Percentiles rank a stretch among this genome's conserved stretches.
Evolutionary conservation across 2,888 invertebrate genomes (phyloP).

Genomic region (Spatulosminthurus flaviceps): DNA sequence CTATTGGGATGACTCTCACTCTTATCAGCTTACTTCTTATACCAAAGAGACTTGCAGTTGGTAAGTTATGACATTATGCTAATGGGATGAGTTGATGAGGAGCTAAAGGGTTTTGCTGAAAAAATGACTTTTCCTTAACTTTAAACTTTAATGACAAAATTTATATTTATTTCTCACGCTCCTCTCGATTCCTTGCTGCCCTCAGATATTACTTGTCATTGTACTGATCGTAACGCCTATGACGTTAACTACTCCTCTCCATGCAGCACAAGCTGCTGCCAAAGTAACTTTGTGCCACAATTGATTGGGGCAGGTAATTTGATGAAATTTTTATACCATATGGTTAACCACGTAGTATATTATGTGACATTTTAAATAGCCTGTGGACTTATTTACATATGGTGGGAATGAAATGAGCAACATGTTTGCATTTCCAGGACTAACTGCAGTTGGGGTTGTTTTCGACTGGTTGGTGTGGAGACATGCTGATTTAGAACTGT

Average conservation of each 20-base stretch:
- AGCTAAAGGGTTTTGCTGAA: background rate
- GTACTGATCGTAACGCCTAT: background rate
- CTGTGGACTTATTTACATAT: no score
- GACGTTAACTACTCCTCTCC: constrained; percentile 27
- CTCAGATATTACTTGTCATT: constrained; percentile 26
- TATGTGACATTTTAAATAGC: no score
- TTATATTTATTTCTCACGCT: background rate
- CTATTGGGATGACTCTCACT: constrained; percentile 30
- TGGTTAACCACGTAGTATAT: no score
- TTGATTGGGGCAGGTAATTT: constrained; percentile 35
- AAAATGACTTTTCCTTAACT: background rate
- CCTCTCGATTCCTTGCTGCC: no score
- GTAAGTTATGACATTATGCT: constrained; percentile 10
- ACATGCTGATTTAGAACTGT: constrained; percentile 32
- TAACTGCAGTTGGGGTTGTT: constrained; percentile 21
- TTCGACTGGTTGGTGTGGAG: constrained; percentile 37
- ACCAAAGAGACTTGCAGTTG: constrained; percentile 30
- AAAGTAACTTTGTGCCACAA: constrained; percentile 35
- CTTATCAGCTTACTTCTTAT: constrained; percentile 39
- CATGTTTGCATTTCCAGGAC: constrained; percentile 7
- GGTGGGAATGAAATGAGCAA: background rate
- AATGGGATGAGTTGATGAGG: constrained; percentile 4
- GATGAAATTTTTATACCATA: no score
- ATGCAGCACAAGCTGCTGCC: constrained; percentile 25
- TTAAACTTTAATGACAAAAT: background rate